Percentiles rank a stretch among this genome's conserved stretches.
These are phyloP conservation scores for Nemopilema nomurai DNA, from an alignment of 30 jellyfish, hydroid and myxozoan species.

Conservation along the genomic window DNA sequence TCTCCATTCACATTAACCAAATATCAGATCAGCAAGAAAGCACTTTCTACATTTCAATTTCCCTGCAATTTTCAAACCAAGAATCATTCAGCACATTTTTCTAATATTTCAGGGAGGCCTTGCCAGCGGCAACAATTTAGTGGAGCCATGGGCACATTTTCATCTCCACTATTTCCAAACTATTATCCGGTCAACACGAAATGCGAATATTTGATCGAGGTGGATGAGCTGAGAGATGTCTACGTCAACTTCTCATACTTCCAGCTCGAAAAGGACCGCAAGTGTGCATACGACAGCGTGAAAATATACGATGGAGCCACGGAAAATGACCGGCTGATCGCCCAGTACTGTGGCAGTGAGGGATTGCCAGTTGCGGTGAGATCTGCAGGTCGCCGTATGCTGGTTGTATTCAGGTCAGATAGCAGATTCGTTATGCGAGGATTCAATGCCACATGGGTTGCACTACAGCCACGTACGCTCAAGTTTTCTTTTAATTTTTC, in stretches of 20 bases:
- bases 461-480: slow-evolving; percentile 83
- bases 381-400: slow-evolving; percentile 66
- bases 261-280: slow-evolving; percentile 76
- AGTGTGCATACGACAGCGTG: slow-evolving; percentile 79
- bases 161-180: slow-evolving; percentile 73
- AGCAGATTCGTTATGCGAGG: slow-evolving; percentile 54
- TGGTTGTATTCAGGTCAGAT: slow-evolving; percentile 78
- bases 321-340: slow-evolving; percentile 35
- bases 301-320: slow-evolving; percentile 68
- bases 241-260: slow-evolving; percentile 70
- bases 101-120: slow-evolving; percentile 43
- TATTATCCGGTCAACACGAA: slow-evolving; percentile 60
- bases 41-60: background rate
- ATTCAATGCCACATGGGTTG: slow-evolving; percentile 88
- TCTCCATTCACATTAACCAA: too few species aligned
- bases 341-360: slow-evolving; percentile 67
- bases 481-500: background rate
- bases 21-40: too few species aligned
- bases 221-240: slow-evolving; percentile 34
- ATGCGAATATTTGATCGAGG: slow-evolving; percentile 64
- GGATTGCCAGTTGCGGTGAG: slow-evolving; percentile 76
- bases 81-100: too few species aligned
- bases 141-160: slow-evolving; percentile 44
- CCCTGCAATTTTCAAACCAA: background rate
- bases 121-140: slow-evolving; percentile 26